Conservation (phyloP, 1,140 invertebrate genomes). For the Solenopsis fugax region DNA sequence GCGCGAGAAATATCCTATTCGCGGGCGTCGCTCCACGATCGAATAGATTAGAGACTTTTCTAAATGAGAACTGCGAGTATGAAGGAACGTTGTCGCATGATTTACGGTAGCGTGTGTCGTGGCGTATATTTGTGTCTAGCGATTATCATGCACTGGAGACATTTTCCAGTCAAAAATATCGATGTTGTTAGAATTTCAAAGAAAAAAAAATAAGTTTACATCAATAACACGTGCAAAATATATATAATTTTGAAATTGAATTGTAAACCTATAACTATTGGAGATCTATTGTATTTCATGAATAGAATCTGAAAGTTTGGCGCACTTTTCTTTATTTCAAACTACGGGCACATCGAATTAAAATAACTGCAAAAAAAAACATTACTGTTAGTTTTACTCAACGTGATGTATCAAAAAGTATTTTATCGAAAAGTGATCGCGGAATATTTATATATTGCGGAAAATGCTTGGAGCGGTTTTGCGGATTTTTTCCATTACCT, state of each 20-base stretch:
- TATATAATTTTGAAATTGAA: neutral
- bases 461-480: neutral
- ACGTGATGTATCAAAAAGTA: neutral
- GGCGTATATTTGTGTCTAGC: neutral
- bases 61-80: neutral
- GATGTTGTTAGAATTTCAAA: neutral
- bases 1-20: constrained; percentile 3
- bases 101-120: neutral
- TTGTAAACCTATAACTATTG: neutral
- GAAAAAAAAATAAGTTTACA: neutral
- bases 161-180: neutral
- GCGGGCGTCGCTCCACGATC: neutral
- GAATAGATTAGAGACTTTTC: constrained; percentile 30
- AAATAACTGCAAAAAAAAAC: neutral
- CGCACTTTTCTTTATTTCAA: neutral
- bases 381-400: neutral
- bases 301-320: neutral
- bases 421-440: neutral
- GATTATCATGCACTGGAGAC: neutral
- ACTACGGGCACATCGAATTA: neutral
- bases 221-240: neutral
- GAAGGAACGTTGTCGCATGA: neutral
- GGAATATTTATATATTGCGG: neutral
- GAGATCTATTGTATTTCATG: neutral
- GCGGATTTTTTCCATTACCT: constrained; percentile 6